Percentiles rank a stretch among this genome's conserved stretches.
Evolutionary conservation across 2,113 vertebrate species (phyloP).

Genomic region (Sorex araneus): DNA sequence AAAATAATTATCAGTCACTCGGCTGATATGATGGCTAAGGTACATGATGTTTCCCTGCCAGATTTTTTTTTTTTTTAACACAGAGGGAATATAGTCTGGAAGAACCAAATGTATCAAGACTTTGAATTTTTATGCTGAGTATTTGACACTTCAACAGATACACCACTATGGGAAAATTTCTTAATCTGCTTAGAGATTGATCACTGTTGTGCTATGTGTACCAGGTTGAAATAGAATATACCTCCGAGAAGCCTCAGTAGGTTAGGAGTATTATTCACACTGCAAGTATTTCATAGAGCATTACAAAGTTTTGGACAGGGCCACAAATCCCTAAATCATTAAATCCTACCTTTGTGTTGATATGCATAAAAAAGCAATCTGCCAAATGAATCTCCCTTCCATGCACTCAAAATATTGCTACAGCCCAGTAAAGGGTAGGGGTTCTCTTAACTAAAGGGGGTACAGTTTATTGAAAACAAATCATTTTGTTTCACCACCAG

Average conservation of each 20-base stretch:
- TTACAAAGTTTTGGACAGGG: slow-evolving; percentile 87
- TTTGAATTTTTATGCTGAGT: slow-evolving; percentile 72
- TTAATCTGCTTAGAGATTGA: slow-evolving; percentile 87
- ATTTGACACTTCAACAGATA: slow-evolving; percentile 85
- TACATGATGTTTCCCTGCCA: slow-evolving; percentile 80
- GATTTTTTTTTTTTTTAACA: slow-evolving; percentile 84
- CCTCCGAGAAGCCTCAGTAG: slow-evolving; percentile 72
- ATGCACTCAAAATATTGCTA: slow-evolving; percentile 82
- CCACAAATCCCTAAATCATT: slow-evolving; percentile 88
- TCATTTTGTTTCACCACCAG: too few relatives aligned
- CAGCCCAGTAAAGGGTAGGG: slow-evolving; percentile 78
- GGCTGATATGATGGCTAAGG: slow-evolving; percentile 86
- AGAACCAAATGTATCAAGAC: slow-evolving; percentile 84
- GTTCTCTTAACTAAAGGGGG: slow-evolving; percentile 70
- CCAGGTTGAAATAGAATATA: slow-evolving; percentile 80
- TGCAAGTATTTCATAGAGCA: slow-evolving; percentile 79
- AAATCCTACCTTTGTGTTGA: slow-evolving; percentile 85
- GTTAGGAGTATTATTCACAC: slow-evolving; percentile 65
- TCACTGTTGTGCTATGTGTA: slow-evolving; percentile 77
- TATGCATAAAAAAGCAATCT: slow-evolving; percentile 83
- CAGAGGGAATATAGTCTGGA: slow-evolving; percentile 80
- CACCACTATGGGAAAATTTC: slow-evolving; percentile 82
- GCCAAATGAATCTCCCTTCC: slow-evolving; percentile 80
- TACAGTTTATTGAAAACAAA: too few relatives aligned
- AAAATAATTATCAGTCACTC: slow-evolving; percentile 88